A percentile compares a stretch with the other conserved stretches of the same genome.
phyloP scores from a whole-genome alignment of 2,888 invertebrate species.

The Seira ritae region DNA sequence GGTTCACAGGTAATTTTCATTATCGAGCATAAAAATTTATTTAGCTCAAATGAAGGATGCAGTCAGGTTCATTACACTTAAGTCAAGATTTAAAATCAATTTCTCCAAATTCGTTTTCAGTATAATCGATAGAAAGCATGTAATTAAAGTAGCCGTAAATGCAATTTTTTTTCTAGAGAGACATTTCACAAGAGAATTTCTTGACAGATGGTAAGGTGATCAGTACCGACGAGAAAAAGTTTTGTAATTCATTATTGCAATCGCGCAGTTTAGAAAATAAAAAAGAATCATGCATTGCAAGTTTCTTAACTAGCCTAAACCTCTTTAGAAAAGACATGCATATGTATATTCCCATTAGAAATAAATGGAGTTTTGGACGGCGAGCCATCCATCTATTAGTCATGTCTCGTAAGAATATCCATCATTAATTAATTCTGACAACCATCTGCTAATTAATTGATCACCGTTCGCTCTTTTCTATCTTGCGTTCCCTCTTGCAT shows the following conservation, averaged over 20 bases:
- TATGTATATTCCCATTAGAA: not conserved
- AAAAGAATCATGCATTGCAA: not conserved
- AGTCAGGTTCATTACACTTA: no score
- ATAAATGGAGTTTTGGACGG: not conserved
- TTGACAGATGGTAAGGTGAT: not conserved
- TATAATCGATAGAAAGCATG: not conserved
- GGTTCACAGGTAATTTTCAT: no score
- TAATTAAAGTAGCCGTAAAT: not conserved
- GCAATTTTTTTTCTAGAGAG: not conserved
- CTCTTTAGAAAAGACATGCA: not conserved
- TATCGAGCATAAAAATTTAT: no score
- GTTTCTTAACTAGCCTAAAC: not conserved
- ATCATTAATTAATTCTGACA: constrained; percentile 64
- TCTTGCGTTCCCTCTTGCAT: no score
- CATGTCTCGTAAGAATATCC: constrained; percentile 50
- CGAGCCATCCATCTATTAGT: constrained; percentile 55
- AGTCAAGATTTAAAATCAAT: no score
- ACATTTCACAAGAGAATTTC: not conserved
- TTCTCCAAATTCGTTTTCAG: no score
- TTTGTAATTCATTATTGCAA: not conserved
- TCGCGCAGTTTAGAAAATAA: not conserved
- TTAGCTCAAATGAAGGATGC: no score
- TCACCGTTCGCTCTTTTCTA: constrained; percentile 53
- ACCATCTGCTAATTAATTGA: constrained; percentile 64
- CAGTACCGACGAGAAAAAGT: not conserved